These are phyloP conservation scores for Troilus luridus DNA, from an alignment of 2,888 invertebrate genomes.

Conservation along the genomic window DNA sequence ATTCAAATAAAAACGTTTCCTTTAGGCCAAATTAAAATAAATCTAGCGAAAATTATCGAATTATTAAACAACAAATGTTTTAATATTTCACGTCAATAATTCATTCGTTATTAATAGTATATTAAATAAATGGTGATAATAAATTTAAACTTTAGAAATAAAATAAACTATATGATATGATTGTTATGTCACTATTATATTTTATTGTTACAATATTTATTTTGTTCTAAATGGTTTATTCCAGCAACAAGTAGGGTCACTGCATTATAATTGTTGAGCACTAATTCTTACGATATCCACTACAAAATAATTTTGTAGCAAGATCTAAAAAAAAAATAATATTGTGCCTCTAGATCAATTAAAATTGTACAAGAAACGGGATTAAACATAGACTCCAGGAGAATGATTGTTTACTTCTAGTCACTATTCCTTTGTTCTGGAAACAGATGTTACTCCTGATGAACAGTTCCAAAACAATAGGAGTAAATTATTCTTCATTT, in stretches of 20 bases:
- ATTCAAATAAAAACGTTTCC: too few species aligned
- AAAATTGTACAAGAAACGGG: background rate
- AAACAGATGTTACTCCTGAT: constrained; percentile 40
- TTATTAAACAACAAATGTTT: too few species aligned
- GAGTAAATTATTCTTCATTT: background rate
- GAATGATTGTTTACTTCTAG: constrained; percentile 26
- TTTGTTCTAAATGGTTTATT: background rate
- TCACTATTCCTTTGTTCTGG: constrained; percentile 27
- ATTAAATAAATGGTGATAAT: too few species aligned
- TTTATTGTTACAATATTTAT: background rate
- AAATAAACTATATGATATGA: too few species aligned
- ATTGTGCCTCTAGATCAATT: background rate
- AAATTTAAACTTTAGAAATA: too few species aligned
- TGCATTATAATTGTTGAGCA: background rate
- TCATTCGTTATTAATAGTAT: too few species aligned
- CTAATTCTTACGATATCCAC: background rate
- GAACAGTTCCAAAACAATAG: constrained; percentile 10
- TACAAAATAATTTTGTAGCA: background rate
- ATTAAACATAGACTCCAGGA: constrained; percentile 17
- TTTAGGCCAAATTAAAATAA: too few species aligned
- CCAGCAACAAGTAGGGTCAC: background rate
- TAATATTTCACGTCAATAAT: too few species aligned
- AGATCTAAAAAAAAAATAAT: background rate
- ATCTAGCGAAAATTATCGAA: too few species aligned
- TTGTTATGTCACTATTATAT: too few species aligned